phyloP scores from a whole-genome alignment of 2,888 invertebrate genomes.

The Laspeyria flexula region DNA sequence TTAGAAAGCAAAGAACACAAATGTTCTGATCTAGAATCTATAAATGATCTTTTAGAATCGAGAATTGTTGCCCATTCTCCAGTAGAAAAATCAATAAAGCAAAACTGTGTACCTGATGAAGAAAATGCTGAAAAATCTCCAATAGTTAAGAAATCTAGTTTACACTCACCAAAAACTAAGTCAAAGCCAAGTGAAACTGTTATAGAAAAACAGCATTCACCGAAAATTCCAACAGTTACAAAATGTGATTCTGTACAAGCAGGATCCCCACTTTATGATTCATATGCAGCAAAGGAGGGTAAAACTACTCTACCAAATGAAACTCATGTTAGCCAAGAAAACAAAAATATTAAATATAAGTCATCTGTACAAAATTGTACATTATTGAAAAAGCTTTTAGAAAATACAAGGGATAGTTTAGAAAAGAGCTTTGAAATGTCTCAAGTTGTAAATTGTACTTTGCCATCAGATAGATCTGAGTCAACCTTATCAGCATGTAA shows the following conservation, averaged over 20 bases:
- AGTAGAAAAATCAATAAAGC: constrained; percentile 30
- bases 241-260: constrained; percentile 17
- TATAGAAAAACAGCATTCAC: constrained; percentile 24
- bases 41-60: constrained; percentile 20
- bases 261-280: constrained; percentile 18
- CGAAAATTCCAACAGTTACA: background rate
- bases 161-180: constrained; percentile 5
- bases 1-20: constrained; percentile 18
- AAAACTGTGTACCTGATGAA: constrained; percentile 46
- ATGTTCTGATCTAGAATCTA: constrained; percentile 13
- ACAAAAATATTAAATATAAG: constrained; percentile 25
- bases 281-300: constrained; percentile 18
- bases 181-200: background rate
- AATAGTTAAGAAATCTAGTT: constrained; percentile 10
- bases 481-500: constrained; percentile 24
- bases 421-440: constrained; percentile 52
- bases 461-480: constrained; percentile 46
- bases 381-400: constrained; percentile 75
- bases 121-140: constrained; percentile 20
- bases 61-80: constrained; percentile 10
- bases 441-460: constrained; percentile 49
- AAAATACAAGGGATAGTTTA: constrained; percentile 67
- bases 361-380: constrained; percentile 72
- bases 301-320: constrained; percentile 22
- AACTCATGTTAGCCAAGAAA: constrained; percentile 21